Conservation (phyloP, 2,113 vertebrate species). For the Channa maculata region DNA sequence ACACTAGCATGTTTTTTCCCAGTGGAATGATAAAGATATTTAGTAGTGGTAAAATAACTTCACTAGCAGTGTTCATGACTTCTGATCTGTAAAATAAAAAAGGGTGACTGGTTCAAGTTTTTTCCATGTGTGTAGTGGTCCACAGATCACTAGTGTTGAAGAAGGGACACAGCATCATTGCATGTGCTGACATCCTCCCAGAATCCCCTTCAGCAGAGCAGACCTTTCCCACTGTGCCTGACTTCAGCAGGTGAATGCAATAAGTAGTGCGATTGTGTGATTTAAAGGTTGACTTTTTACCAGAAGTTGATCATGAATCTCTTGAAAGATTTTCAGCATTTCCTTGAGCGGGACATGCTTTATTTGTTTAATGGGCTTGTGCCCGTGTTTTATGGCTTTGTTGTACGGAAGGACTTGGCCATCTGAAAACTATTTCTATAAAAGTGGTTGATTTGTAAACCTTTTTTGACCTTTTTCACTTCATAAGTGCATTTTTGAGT, state of each 20-base stretch:
- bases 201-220: slow-evolving; percentile 74
- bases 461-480: no score
- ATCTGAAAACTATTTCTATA: no score
- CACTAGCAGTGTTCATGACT: neutral
- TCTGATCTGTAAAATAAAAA: no score
- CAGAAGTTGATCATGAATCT: no score
- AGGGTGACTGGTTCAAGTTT: neutral
- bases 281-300: no score
- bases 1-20: neutral
- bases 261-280: neutral
- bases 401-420: no score
- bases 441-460: no score
- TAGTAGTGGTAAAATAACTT: neutral
- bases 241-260: slow-evolving; percentile 78
- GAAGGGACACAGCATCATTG: slow-evolving; percentile 39
- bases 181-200: slow-evolving; percentile 78
- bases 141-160: slow-evolving; percentile 76
- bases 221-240: slow-evolving; percentile 65
- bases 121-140: slow-evolving; percentile 68
- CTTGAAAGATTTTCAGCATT: no score
- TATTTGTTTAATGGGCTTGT: no score
- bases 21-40: neutral
- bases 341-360: no score
- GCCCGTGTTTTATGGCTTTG: no score
- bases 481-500: no score